Conservation (phyloP, 2,113 vertebrate species). For the Corythornis cristatus region DNA sequence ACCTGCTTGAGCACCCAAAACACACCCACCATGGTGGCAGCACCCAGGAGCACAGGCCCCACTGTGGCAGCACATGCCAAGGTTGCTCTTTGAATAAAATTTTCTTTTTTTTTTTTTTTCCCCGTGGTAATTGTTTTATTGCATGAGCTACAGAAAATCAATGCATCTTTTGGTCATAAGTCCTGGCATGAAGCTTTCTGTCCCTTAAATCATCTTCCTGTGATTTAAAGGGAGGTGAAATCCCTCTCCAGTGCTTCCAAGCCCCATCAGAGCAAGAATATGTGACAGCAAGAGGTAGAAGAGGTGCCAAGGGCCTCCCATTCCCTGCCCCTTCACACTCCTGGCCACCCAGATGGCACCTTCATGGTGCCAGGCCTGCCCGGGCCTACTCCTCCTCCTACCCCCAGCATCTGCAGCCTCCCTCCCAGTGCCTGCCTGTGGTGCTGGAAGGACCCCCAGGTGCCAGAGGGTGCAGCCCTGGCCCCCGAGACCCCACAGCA, state of each 20-base stretch:
- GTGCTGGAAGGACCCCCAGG: background rate
- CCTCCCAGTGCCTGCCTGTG: too few relatives aligned
- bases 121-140: constrained; percentile 13
- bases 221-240: background rate
- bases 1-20: background rate
- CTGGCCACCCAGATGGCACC: background rate
- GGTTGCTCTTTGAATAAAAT: constrained; percentile 3
- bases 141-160: constrained; percentile 38
- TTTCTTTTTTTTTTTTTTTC: background rate
- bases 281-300: accelerated
- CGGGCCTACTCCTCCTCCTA: background rate
- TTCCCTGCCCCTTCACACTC: background rate
- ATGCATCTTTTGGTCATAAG: constrained; percentile 41
- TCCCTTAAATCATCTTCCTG: constrained; percentile 28
- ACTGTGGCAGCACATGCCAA: background rate
- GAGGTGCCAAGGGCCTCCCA: background rate
- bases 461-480: background rate
- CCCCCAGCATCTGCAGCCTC: background rate
- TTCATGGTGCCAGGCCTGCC: background rate
- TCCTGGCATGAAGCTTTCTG: constrained; percentile 9
- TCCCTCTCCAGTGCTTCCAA: background rate
- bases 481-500: background rate
- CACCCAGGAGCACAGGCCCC: background rate
- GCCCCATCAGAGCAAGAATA: background rate
- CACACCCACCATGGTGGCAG: accelerated